A percentile compares a stretch with the other conserved stretches of the same genome.
These are phyloP conservation scores for Podotricha telesiphe DNA, from an alignment of 2,888 invertebrate genomes.

Conservation along the genomic window DNA sequence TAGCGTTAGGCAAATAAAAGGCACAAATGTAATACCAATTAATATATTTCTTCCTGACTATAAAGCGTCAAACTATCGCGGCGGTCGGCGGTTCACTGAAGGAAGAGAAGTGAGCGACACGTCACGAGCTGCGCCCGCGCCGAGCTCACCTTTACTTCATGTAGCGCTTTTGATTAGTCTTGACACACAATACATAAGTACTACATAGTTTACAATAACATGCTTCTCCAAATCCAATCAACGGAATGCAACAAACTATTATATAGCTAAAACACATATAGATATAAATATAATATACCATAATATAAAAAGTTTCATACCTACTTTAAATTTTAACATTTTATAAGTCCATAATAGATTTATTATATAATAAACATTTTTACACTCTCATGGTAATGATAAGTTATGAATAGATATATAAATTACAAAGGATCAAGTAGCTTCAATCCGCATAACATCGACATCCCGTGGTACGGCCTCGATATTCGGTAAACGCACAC, in stretches of 20 bases:
- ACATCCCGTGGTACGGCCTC: constrained; percentile 73
- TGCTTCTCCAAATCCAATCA: neutral
- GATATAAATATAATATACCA: too few species aligned
- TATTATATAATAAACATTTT: neutral
- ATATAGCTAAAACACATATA: neutral
- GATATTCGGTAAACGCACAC: constrained; percentile 67
- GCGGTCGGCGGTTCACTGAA: constrained; percentile 73
- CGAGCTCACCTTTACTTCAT: constrained; percentile 76
- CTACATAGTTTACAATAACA: neutral
- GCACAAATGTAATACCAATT: constrained; percentile 62
- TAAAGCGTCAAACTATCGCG: constrained; percentile 54
- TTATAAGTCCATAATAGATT: neutral
- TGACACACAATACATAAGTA: constrained; percentile 56
- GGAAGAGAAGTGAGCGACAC: constrained; percentile 71
- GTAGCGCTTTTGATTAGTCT: constrained; percentile 53
- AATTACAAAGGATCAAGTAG: constrained; percentile 56
- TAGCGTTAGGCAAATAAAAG: constrained; percentile 43
- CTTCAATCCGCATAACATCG: constrained; percentile 48
- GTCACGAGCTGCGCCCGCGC: constrained; percentile 78
- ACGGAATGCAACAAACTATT: neutral
- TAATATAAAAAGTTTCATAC: too few species aligned
- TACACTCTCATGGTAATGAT: neutral
- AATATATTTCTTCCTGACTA: constrained; percentile 49
- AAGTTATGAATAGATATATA: constrained; percentile 30
- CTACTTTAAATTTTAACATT: too few species aligned